Base-by-base conservation (phyloP, 1,140 invertebrate genomes). In the Nasonia vitripennis region DNA sequence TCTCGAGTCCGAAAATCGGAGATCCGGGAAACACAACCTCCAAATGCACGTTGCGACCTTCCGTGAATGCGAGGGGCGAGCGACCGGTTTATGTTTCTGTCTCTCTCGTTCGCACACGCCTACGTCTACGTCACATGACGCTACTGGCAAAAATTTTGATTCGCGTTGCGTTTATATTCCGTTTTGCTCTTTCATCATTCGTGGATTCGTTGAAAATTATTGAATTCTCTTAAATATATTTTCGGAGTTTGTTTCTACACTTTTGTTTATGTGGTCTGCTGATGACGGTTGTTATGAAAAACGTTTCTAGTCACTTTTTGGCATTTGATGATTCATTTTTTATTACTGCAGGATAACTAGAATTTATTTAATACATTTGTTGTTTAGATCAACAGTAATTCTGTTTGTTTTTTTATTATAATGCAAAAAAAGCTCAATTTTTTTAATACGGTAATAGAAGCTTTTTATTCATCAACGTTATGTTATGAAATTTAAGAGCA, bases 101-200 rank as follows among this genome's bases (percentile, higher is more conserved):
- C 31, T 81, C 71, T 71, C 55, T 55, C 45, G 23, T 78, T 31
- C 73, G 82, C 68, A 27, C 78, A 70, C 74, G 67, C 82, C 75
- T 83, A 81, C 75, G 73, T 84, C 82, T 74, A 83, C 81, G 85
- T 41, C 37, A 48, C 41, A 78, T 55, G 75, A 78, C 27, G 48
- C 48, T 55, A 34, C 27, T 37, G 14, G 55, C 55, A 17, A 79
- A 41, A 14, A 20, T 78, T 62, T 17, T 77, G 11, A 17, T 74
- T 68, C 67, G 67, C 2, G 2, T 34, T 71, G 31, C 68, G 10
- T n/a, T 11, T 31, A 71, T 71, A 12, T n/a, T 67, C 14, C 62
- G 14, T 17, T 7, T 67, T 9, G 62, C 62, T 10, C 10, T 45
- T 1, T 45, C 0, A 45, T 45, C 7, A 45, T 27, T 27, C 41